Conservation (phyloP, 2,797 vertebrate genomes). For the Bradypodion ventrale region DNA sequence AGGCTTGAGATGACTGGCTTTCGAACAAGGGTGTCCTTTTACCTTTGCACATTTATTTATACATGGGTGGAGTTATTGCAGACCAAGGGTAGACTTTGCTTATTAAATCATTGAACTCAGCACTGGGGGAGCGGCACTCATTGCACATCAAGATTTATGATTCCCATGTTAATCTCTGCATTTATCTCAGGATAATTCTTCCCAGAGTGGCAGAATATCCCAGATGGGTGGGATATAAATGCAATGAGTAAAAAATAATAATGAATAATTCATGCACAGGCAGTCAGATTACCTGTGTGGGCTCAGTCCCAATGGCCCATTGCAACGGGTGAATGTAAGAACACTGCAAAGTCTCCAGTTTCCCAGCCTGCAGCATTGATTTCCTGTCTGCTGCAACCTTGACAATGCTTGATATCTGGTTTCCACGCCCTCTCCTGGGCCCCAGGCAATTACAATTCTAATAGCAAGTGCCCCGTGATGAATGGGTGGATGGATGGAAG, state of each 20-base stretch:
- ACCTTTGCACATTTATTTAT: not conserved
- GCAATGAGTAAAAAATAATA: too few species aligned
- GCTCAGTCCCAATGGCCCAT: not conserved
- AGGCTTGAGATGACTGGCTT: too few species aligned
- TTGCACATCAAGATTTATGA: not conserved
- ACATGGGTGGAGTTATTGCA: too few species aligned
- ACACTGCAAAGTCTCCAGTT: not conserved
- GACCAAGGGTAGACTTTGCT: not conserved
- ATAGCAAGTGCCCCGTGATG: slow-evolving; percentile 26
- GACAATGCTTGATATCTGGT: slow-evolving; percentile 29
- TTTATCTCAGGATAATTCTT: not conserved
- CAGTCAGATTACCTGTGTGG: not conserved
- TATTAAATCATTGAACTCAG: not conserved
- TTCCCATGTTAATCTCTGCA: not conserved
- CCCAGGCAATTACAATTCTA: slow-evolving; percentile 39
- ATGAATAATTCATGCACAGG: not conserved
- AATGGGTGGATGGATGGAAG: fast-evolving
- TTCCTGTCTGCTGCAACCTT: slow-evolving; percentile 58
- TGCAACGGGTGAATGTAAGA: not conserved
- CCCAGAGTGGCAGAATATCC: too few species aligned
- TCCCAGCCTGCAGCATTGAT: slow-evolving; percentile 35
- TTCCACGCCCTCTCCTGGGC: slow-evolving; percentile 2
- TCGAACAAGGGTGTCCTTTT: too few species aligned
- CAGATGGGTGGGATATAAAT: too few species aligned
- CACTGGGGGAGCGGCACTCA: not conserved